Percentiles rank a stretch among this genome's conserved stretches.
Conservation (phyloP, 2,888 invertebrate species). For the Lysandra coridon region DNA sequence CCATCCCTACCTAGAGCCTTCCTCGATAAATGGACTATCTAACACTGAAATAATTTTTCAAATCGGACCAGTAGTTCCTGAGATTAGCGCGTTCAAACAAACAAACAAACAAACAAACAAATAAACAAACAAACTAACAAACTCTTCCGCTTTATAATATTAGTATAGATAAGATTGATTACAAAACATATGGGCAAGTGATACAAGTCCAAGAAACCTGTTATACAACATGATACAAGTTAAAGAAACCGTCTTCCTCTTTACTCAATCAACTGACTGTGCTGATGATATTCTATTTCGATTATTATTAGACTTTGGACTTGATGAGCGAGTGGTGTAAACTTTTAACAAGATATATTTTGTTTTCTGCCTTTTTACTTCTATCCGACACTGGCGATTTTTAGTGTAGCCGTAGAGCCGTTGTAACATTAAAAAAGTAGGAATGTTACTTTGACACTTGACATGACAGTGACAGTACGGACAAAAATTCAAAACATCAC, state of each 20-base stretch:
- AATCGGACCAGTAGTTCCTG: no score
- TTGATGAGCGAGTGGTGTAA: not conserved
- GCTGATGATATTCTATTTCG: not conserved
- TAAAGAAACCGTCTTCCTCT: not conserved
- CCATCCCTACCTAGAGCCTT: no score
- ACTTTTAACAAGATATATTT: not conserved
- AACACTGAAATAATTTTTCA: no score
- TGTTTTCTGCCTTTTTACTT: not conserved
- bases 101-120: no score
- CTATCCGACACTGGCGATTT: not conserved
- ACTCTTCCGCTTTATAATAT: no score
- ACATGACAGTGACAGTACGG: constrained; percentile 31
- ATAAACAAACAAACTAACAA: no score
- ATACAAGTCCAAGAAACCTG: not conserved
- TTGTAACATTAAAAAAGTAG: not conserved
- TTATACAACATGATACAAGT: no score
- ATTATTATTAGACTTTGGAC: not conserved
- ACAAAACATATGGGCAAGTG: no score
- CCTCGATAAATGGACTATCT: no score
- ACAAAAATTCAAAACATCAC: constrained; percentile 31
- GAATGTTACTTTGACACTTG: constrained; percentile 22
- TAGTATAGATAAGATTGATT: no score
- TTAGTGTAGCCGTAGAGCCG: not conserved
- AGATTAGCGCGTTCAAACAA: no score
- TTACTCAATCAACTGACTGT: no score